Base-by-base conservation (phyloP, 2,888 invertebrate genomes). In the Heliconius ismenius region DNA sequence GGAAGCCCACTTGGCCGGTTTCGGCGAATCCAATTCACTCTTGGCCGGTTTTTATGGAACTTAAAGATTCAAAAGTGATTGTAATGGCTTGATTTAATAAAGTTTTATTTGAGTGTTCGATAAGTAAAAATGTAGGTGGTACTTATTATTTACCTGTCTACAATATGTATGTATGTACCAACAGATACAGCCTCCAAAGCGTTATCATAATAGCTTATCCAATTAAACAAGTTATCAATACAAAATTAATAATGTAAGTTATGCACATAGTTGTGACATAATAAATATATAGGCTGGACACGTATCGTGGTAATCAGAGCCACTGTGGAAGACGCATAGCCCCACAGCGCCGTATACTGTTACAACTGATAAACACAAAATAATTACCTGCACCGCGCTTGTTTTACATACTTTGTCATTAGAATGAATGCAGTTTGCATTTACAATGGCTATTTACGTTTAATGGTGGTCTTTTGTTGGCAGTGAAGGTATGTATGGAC, bases 291-390 rank as follows among this genome's bases (percentile, higher is more conserved):
- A 75, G 49, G 63, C 39, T 26, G 60, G 26, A 28, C 18, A 60
- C 73, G 26, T 76, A 76, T 76, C 72, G 36, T n/a, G 73, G 76
- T 76, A 76, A 76, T 76, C 76, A 76, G 73, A 76, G 73, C 76
- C 76, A 67, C 21, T 73, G 70, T 63, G 73, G 76, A 73, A 76
- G 76, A 76, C 43, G 73, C 39, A 76, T 73, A 28, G 76, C 76
- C 32, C 60, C n/a, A 69, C 49, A 36, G n/a, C 32, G 49, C 67
- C 67, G 76, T 36, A 76, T 76, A 68, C 73, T 73, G 73, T 76
- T 76, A 73, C 76, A 76, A 54, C 64, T 73, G 76, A 76, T 76
- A 76, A 60, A 36, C 54, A 76, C 76, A 76, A 76, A 76, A 76
- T 76, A 76, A 76, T 76, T 76, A 76, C 76, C 65, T 43, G 36